A percentile compares a stretch with the other conserved stretches of the same genome.
Conservation (phyloP, 64 coral and sea anemone genomes). For the Orbicella faveolata region DNA sequence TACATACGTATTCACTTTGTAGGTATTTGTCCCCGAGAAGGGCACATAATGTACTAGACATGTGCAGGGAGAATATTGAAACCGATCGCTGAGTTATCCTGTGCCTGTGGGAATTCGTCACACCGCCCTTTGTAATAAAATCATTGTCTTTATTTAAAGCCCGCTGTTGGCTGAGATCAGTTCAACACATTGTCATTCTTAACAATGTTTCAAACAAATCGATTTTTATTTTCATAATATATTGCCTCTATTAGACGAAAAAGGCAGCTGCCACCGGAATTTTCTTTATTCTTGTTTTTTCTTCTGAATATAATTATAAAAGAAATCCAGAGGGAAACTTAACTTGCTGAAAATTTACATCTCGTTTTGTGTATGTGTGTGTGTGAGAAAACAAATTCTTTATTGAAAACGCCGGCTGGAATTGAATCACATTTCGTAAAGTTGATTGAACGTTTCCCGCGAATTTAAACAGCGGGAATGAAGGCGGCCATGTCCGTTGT, state of each 20-base stretch:
- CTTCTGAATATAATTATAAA: not conserved
- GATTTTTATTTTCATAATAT: not conserved
- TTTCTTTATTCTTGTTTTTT: not conserved
- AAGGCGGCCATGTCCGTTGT: not conserved
- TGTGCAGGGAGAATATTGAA: not conserved
- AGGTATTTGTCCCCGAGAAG: too few species aligned
- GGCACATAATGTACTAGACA: too few species aligned
- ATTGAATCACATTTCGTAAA: not conserved
- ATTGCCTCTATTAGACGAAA: not conserved
- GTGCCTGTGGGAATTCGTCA: not conserved
- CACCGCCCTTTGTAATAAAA: not conserved
- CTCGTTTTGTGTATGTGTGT: not conserved
- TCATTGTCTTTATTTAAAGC: not conserved
- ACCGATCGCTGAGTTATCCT: not conserved
- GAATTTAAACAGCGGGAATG: not conserved
- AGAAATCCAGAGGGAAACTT: not conserved
- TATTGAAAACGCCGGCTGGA: not conserved
- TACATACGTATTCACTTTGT: too few species aligned
- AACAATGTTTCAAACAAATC: not conserved
- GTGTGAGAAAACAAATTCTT: not conserved
- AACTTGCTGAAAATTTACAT: not conserved
- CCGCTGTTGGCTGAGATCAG: not conserved
- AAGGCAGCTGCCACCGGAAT: not conserved
- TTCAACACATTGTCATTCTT: not conserved
- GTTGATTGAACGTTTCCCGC: not conserved